Conservation (phyloP, 2,888 invertebrate genomes). For the Julus scanicus region DNA sequence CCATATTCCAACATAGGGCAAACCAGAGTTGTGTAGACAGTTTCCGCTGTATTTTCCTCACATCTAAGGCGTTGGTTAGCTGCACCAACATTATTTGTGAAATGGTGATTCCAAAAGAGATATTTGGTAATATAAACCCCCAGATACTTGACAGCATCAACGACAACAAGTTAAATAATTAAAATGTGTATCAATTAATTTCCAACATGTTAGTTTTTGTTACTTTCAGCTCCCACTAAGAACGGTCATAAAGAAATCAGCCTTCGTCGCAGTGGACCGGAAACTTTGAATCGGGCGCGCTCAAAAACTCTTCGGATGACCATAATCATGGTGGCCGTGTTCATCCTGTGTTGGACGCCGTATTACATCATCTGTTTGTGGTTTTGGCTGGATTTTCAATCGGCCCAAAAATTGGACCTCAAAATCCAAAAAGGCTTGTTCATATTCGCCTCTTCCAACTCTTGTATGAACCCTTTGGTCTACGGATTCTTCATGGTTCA, state of each 20-base stretch:
- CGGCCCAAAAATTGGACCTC: slow-evolving; percentile 77
- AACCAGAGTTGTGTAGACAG: too few species aligned
- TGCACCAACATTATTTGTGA: too few species aligned
- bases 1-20: too few species aligned
- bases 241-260: slow-evolving; percentile 1
- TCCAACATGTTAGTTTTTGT: neutral
- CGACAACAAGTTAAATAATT: too few species aligned
- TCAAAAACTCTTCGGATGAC: slow-evolving; percentile 94
- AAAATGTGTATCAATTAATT: too few species aligned
- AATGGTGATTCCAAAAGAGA: too few species aligned
- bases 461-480: slow-evolving; percentile 95
- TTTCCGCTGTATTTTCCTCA: too few species aligned
- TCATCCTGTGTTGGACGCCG: slow-evolving; percentile 96
- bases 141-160: too few species aligned
- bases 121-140: too few species aligned
- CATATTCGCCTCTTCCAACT: slow-evolving; percentile 95
- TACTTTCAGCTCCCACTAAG: neutral
- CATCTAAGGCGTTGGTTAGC: too few species aligned
- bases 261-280: slow-evolving; percentile 63
- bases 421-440: slow-evolving; percentile 87
- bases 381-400: slow-evolving; percentile 84
- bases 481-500: slow-evolving; percentile 79
- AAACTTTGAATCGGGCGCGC: slow-evolving; percentile 83
- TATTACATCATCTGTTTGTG: slow-evolving; percentile 91
- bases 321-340: slow-evolving; percentile 89